Evolutionary conservation across 2,113 vertebrate species (phyloP).

Genomic region (Fregetta grallaria): DNA sequence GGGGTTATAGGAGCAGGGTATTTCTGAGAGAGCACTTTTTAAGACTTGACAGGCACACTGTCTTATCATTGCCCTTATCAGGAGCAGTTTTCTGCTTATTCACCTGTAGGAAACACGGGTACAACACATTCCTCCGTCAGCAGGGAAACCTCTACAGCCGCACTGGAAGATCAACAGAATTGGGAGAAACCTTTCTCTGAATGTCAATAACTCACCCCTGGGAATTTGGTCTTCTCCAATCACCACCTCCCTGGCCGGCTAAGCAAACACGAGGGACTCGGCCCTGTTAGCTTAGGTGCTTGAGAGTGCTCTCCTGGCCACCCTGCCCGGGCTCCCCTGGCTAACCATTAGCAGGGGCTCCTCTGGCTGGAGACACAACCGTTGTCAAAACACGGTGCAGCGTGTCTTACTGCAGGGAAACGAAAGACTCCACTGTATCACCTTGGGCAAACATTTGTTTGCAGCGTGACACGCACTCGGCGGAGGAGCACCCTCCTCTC

Average conservation of each 20-base stretch:
- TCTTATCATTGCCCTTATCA: neutral
- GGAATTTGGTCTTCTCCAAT: neutral
- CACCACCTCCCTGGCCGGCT: neutral
- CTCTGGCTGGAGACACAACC: neutral
- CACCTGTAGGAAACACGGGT: neutral
- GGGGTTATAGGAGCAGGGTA: accelerated
- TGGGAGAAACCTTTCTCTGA: slow-evolving; percentile 6
- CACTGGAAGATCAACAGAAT: neutral
- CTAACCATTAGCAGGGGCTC: slow-evolving; percentile 11
- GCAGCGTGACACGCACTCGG: neutral
- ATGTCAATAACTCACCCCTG: slow-evolving; percentile 29
- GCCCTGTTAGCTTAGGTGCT: slow-evolving; percentile 17
- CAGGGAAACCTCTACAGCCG: neutral
- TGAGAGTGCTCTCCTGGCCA: neutral
- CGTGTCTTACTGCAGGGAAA: neutral
- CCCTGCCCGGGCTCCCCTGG: neutral
- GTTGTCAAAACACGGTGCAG: neutral
- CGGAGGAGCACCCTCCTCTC: neutral
- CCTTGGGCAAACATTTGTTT: neutral
- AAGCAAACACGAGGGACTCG: slow-evolving; percentile 4
- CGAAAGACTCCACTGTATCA: neutral
- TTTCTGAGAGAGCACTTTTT: neutral
- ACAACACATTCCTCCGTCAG: slow-evolving; percentile 39
- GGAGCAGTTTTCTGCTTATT: neutral
- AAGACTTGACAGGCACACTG: neutral